Base-by-base conservation (phyloP, 1,140 invertebrate genomes). In the Marisa cornuarietis region DNA sequence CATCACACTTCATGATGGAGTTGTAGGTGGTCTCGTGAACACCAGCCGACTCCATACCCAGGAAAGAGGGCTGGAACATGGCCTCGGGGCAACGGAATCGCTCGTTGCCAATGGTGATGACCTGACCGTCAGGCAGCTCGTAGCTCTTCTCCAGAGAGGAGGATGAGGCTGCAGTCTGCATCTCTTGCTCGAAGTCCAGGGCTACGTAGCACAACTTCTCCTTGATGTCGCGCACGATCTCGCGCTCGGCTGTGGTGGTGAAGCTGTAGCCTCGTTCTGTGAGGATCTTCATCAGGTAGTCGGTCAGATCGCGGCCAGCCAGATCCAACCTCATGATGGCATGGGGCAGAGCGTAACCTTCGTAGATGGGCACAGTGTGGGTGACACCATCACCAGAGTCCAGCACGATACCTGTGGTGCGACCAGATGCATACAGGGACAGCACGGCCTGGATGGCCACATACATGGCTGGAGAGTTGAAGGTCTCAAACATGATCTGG, bases 221-320 rank as follows among this genome's bases (percentile, higher is more conserved):
- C 92, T 97, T 92, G 79, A 88, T 87, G 77, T 88, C 86, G 71
- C 97, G 94, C 91, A 98, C 97, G 89, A 98, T 98, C 94, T 98
- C 96, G 92, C 96, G 93, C 91, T 98, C 97, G 91, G 97, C 97
- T 42, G 88, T 98, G 91, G 97, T 98, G 87, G 96, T 98, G 94
- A 98, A 98, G 42, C 95, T 96, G 93, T 98, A 98, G 86, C 97
- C 97, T 91, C 97, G 93, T 93, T 98, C 97, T 85, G 96, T 98
- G 84, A 98, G 93, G 93, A 98, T 97, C 93, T 97, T 96, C 95
- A 96, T 96, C 85, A 97, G 93, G 92, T 97, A 98, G 93, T 89
- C 93, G 96, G 97, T 98, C 89, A 98, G 93, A 91, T 98, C 97
- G 87, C 97, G 95, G 82, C 97, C 97, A 88, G 96, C 92, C 96